Base-by-base conservation (phyloP, 2,113 vertebrate species). In the Epinephelus lanceolatus region DNA sequence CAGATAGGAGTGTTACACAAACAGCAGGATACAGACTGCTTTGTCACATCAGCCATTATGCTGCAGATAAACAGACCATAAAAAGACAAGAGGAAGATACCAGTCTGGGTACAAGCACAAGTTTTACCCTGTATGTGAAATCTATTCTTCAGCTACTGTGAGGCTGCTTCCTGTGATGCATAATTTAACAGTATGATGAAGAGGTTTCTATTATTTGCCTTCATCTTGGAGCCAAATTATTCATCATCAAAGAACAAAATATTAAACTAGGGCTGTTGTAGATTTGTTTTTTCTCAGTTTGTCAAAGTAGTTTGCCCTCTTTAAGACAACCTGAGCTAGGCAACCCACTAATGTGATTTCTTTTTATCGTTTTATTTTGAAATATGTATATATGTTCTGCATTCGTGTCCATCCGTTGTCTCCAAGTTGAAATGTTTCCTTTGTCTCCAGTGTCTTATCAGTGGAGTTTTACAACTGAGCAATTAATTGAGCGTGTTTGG, bases 1-100 rank as follows among this genome's bases (percentile, higher is more conserved):
- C 81, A 91, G 71, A 92, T 6, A 81, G 76, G 57, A 76, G 21
- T 7, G 77, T 82, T 56, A 62, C 5, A 83, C 30, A 78, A 66
- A 80, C 49, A 37, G 25, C 27, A 56, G 27, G 0, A 72, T 0
- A 47, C 59, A 72, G 12, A 59, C 52, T 23, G 13, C 19, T 37
- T 51, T 2, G 17, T 66, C 66, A 76, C 61, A 49, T 76, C 33
- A 65, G 45, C 10, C 27, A 45, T 55, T 42, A 33, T 37, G 42
- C 49, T 60, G 53, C 30, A 72, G 69, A 83, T 76, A 63, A 86
- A 86, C 60, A 17, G 9, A 47, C 47, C 33, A 51, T 77, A 76
- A 79, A 83, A 62, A 71, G 13, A 4, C 7, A 12, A 37, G 3
- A 52, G 14, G 42, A 51, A n/a, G 56, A 67, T 0, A 19, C 25